Evolutionary conservation across 2,797 vertebrate species (phyloP), one percentile per base, ranked within the genome.

Genomic region (Aselliscus stoliczkanus): DNA sequence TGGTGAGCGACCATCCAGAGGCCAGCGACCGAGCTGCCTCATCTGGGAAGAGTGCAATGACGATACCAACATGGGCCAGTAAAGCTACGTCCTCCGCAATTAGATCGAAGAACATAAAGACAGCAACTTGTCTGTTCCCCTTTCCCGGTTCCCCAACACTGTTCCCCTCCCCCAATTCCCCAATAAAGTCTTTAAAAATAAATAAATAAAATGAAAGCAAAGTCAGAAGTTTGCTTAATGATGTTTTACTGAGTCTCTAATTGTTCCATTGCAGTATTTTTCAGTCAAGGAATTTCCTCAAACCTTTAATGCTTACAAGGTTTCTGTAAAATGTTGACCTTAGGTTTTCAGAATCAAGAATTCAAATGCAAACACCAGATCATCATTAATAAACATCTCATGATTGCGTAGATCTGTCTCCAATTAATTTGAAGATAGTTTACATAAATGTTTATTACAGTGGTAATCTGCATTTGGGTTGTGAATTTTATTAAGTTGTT

Each of bases 311-410:
- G 82, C 29, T 93, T 91, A 23, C 0, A 54, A 90, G 13, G 4
- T 90, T 93, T 87, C 75, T 91, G n/a, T 15, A 75, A 93, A 95
- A 82, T 52, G 12, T 39, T 70, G 52, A 87, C 58, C 89, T 92
- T 87, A 70, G 23, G 29, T 93, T 93, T 97, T 92, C 77, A 84
- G 84, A 91, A 76, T 84, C 52, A 72, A 79, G 25, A 77, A 72
- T 76, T 94, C 67, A 91, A 47, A 62, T 87, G 11, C 34, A 93
- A 89, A 92, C 86, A 27, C 7, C 52, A 93, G 52, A 15, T 81
- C 72, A 62, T 86, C 29, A 76, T 90, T 76, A 83, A 69, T 87
- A 86, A 90, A 52, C 3, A 84, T 77, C 76, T 93, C 44, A 34
- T 60, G 42, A 56, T 73, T 91, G 82, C 12, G 37, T 50, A 56